Conservation (phyloP, 2,888 invertebrate genomes). For the Bombylius discolor region DNA sequence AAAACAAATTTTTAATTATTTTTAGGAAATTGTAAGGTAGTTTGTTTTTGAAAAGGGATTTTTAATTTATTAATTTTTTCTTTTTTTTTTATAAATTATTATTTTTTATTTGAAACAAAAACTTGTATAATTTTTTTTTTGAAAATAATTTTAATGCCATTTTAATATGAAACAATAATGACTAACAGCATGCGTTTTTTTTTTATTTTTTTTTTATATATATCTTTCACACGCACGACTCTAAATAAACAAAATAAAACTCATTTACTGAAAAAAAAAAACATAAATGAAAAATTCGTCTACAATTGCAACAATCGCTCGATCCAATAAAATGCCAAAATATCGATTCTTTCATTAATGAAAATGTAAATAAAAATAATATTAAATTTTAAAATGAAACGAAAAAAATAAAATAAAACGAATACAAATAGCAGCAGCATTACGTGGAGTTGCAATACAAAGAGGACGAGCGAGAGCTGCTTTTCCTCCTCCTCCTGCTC, state of each 20-base stretch:
- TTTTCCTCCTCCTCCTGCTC: constrained; percentile 47
- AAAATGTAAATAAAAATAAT: not conserved
- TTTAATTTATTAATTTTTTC: too few relatives aligned
- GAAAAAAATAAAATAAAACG: constrained; percentile 2
- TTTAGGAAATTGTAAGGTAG: too few relatives aligned
- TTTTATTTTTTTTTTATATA: constrained; percentile 17
- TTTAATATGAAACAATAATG: constrained; percentile 11
- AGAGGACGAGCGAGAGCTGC: constrained; percentile 60
- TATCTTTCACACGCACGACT: constrained; percentile 13
- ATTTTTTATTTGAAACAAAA: too few relatives aligned
- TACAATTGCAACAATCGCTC: constrained; percentile 12
- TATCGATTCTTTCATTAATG: constrained; percentile 1
- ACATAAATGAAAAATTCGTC: too few relatives aligned
- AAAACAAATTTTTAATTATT: too few relatives aligned
- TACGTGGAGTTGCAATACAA: constrained; percentile 74
- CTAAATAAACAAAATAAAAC: constrained; percentile 3
- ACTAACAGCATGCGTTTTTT: constrained; percentile 20
- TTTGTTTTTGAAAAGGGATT: too few relatives aligned
- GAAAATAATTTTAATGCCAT: not conserved
- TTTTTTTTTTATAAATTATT: too few relatives aligned
- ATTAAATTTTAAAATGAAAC: constrained; percentile 2
- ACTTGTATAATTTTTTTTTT: too few relatives aligned
- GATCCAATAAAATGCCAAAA: not conserved
- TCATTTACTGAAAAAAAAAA: too few relatives aligned
- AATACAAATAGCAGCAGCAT: constrained; percentile 52